phyloP scores from a whole-genome alignment of 2,888 invertebrate species.

The Rhimphoctona megacephalus region DNA sequence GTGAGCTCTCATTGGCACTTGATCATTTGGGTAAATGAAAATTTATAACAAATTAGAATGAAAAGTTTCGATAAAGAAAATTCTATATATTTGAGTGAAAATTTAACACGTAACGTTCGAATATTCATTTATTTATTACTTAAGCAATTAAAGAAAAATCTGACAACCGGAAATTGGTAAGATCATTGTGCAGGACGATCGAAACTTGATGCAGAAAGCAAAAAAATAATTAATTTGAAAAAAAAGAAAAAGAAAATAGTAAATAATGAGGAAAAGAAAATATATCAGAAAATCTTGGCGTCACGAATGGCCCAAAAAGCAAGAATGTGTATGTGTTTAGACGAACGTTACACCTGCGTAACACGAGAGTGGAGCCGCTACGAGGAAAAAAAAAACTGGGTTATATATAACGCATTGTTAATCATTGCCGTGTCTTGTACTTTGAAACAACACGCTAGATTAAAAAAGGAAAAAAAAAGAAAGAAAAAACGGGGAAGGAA shows the following conservation, averaged over 20 bases:
- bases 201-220: background rate
- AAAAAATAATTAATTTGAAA: background rate
- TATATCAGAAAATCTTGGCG: slow-evolving; percentile 29
- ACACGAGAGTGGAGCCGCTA: slow-evolving; percentile 14
- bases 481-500: background rate
- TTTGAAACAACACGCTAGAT: slow-evolving; percentile 3
- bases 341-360: slow-evolving; percentile 37
- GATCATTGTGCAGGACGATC: background rate
- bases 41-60: background rate
- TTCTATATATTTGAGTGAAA: background rate
- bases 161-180: background rate
- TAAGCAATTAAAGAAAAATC: no score
- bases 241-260: background rate
- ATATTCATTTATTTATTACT: background rate
- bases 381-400: slow-evolving; percentile 54
- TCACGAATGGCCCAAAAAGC: slow-evolving; percentile 60
- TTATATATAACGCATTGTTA: slow-evolving; percentile 51
- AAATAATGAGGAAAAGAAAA: slow-evolving; percentile 19
- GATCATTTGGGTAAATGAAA: background rate
- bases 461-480: background rate
- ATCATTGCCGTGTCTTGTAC: slow-evolving; percentile 34
- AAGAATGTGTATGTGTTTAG: background rate
- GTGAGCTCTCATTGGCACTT: background rate
- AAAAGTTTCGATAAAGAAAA: background rate
- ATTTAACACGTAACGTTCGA: background rate